Evolutionary conservation across 2,113 vertebrate species (phyloP).

Genomic region (Cervus canadensis): DNA sequence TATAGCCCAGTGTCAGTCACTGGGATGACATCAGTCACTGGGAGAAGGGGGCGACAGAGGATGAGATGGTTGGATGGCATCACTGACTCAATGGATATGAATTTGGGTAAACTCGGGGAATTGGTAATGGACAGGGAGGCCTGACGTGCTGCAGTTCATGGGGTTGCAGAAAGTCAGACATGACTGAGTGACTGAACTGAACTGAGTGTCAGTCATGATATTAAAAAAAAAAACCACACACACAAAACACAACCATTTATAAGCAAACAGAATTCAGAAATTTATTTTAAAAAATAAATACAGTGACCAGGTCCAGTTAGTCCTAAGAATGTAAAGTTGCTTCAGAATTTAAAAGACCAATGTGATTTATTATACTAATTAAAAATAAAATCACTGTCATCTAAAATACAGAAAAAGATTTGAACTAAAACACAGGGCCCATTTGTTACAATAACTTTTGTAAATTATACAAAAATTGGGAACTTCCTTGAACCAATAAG

Average conservation of each 20-base stretch:
- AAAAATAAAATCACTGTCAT: neutral
- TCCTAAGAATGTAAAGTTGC: neutral
- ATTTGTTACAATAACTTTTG: neutral
- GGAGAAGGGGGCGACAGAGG: neutral
- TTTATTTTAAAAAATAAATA: neutral
- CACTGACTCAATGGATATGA: neutral
- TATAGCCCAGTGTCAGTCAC: neutral
- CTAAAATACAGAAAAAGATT: neutral
- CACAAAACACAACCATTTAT: neutral
- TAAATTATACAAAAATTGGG: neutral
- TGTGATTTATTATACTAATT: neutral
- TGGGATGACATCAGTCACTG: neutral
- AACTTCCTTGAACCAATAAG: neutral
- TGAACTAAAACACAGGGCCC: neutral
- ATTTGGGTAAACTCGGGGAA: neutral
- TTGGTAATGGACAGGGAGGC: neutral
- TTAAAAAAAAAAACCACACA: neutral
- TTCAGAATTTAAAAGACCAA: neutral
- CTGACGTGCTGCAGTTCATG: neutral
- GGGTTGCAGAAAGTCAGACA: accelerated
- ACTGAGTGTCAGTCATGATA: neutral
- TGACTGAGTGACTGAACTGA: neutral
- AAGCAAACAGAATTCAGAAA: neutral
- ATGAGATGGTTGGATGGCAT: neutral
- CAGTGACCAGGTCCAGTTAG: neutral